Base-by-base conservation (phyloP, 2,797 vertebrate genomes). In the Paedocypris micromegethes region DNA sequence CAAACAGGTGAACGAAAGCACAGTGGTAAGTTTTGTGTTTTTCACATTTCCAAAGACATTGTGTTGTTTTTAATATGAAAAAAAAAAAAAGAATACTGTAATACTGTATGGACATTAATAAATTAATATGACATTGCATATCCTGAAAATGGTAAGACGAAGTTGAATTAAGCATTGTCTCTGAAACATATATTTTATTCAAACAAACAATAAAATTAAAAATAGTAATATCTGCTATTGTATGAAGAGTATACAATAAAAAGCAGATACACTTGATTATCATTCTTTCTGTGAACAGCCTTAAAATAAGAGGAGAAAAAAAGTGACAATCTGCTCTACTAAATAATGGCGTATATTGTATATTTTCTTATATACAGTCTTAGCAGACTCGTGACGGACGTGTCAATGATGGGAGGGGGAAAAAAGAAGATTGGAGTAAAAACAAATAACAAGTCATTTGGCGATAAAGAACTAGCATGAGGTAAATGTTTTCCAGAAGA, bases 401-500 rank as follows among this genome's bases (percentile, higher is more conserved):
- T 50, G 58, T 40, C 23, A 52, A 68, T 39, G 64, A 53, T 9
- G 23, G 23, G 23, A 23, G 23, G 51, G 43, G 8, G n/a, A 67
- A 64, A n/a, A 57, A 67, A 65, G 45, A 58, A n/a, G 48, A 7
- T 52, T 0, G 56, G 76, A 68, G 61, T 2, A 64, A 38, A 70
- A 51, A 42, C 3, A 56, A 5, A 68, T 9, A 61, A 45, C 42
- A 44, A 64, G 56, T 42, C 42, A 44, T 23, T 65, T 58, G 57
- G 64, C 9, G 72, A 55, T 3, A 9, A 65, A 66, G 60, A 84
- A 84, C 90, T 94, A 98, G 87, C 96, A 97, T 78, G 96, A 96
- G 41, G 96, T 98, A 88, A 98, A 98, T 3, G 96, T 98, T 90
- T 98, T 98, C 96, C 96, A 98, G 92, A 98, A 98, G 93, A 98